Percentiles rank a stretch among this genome's conserved stretches.
Evolutionary conservation across 2,113 vertebrate species (phyloP).

Genomic region (Fregetta grallaria): DNA sequence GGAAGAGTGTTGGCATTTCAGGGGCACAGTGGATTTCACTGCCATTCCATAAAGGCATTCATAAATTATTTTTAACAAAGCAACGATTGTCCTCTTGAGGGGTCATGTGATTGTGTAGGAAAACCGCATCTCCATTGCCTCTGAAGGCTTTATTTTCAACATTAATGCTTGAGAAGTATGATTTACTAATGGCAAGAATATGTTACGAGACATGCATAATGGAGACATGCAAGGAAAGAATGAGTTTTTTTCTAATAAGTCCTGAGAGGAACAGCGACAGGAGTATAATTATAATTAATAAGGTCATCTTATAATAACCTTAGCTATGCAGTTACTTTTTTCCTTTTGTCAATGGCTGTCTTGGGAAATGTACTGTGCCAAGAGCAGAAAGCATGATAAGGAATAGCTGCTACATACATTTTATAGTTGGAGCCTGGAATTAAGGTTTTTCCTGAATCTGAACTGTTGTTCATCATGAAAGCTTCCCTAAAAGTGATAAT

Average conservation of each 20-base stretch:
- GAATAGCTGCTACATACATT: not conserved
- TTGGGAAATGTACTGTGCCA: not conserved
- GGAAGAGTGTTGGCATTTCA: not conserved
- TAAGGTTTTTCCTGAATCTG: not conserved
- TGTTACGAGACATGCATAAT: not conserved
- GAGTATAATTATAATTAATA: not conserved
- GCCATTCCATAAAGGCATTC: not conserved
- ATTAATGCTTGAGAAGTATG: not conserved
- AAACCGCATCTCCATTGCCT: not conserved
- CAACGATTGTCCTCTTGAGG: not conserved
- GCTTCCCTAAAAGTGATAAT: not conserved
- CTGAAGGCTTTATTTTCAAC: not conserved
- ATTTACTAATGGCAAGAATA: not conserved
- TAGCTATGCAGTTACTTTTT: not conserved
- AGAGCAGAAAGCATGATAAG: not conserved
- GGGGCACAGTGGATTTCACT: not conserved
- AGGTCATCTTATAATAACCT: not conserved
- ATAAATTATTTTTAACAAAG: not conserved
- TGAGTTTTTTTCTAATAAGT: not conserved
- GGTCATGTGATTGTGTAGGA: not conserved
- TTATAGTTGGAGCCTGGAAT: not conserved
- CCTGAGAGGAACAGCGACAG: not conserved
- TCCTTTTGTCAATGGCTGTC: not conserved
- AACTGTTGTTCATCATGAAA: not conserved
- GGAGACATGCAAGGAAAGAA: not conserved